phyloP scores from a whole-genome alignment of 2,888 invertebrate genomes.

The Drosophila anomelani region DNA sequence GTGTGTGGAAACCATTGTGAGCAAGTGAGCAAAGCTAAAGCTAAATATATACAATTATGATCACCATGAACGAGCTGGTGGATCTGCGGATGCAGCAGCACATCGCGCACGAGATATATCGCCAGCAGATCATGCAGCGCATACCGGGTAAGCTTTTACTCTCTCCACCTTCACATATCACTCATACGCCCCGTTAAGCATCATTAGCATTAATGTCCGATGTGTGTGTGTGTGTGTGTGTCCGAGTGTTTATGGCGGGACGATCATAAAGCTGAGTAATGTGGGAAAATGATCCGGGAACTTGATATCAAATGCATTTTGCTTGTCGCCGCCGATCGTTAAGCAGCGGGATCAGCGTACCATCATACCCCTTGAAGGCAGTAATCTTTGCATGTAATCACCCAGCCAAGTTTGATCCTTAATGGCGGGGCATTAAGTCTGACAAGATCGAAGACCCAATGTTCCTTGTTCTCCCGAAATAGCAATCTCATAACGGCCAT shows the following conservation, averaged over 20 bases:
- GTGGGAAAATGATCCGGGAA: constrained; percentile 55
- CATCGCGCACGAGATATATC: constrained; percentile 83
- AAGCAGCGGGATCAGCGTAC: constrained; percentile 34
- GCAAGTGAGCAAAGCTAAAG: constrained; percentile 46
- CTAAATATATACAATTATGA: constrained; percentile 55
- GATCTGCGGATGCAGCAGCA: constrained; percentile 84
- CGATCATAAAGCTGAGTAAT: constrained; percentile 65
- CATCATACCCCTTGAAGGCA: not conserved
- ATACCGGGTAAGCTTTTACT: constrained; percentile 78
- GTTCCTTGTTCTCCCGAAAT: constrained; percentile 15
- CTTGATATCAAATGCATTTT: constrained; percentile 35
- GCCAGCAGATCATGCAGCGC: constrained; percentile 83
- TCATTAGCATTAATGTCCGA: constrained; percentile 62
- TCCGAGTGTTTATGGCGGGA: constrained; percentile 46
- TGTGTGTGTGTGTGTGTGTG: constrained; percentile 17
- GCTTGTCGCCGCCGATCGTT: constrained; percentile 35
- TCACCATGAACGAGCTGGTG: constrained; percentile 83
- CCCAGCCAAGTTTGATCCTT: constrained; percentile 10
- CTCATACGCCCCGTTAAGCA: constrained; percentile 56
- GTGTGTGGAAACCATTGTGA: constrained; percentile 57
- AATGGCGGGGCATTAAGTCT: constrained; percentile 17
- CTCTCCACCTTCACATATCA: constrained; percentile 16
- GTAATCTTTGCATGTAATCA: constrained; percentile 21
- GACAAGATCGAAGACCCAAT: constrained; percentile 4
- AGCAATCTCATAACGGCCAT: not conserved